Evolutionary conservation across 2,888 invertebrate genomes (phyloP), one percentile per base, ranked within the genome.

Genomic region (Heliothis peltigera): DNA sequence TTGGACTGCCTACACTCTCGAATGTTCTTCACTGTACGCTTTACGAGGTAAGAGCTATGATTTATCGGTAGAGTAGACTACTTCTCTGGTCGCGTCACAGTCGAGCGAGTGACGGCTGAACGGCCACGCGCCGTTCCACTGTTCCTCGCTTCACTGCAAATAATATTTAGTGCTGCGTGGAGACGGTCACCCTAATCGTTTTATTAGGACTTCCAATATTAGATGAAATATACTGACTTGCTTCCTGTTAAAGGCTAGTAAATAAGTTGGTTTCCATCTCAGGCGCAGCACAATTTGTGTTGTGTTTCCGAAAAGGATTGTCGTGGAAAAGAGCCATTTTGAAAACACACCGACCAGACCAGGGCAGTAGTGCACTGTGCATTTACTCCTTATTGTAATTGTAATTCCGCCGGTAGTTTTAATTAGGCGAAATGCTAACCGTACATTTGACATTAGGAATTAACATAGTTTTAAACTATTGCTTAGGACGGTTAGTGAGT

Each of bases 311-410:
- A 96, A 97, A 96, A 97, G 97, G 96, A 96, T 95, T 94, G 92
- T 92, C 92, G 96, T 93, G 97, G 97, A 97, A 97, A 97, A 97
- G 97, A 97, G 97, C 97, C 97, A 97, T 97, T 97, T 96, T 96
- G 96, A 97, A 97, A 97, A 97, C 97, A 97, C 97, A 97, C 97
- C 97, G 97, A 96, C 95, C 88, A 85, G 81, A 76, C 89, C 91
- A 84, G 87, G 87, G 90, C 82, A 91, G 91, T 91, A 89, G 91
- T 92, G 88, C 91, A 90, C 92, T 91, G 89, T 91, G 92, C 93
- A 92, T 92, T 93, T 93, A 92, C 85, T 85, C 81, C 84, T 76
- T 80, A 73, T 74, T 71, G 81, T 82, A 83, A 84, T 84, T 84
- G 85, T 88, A 82, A 88, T 89, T 87, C 89, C 88, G 87, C 88